Base-by-base conservation (phyloP, 2,113 vertebrate species). In the Thunnus thynnus region DNA sequence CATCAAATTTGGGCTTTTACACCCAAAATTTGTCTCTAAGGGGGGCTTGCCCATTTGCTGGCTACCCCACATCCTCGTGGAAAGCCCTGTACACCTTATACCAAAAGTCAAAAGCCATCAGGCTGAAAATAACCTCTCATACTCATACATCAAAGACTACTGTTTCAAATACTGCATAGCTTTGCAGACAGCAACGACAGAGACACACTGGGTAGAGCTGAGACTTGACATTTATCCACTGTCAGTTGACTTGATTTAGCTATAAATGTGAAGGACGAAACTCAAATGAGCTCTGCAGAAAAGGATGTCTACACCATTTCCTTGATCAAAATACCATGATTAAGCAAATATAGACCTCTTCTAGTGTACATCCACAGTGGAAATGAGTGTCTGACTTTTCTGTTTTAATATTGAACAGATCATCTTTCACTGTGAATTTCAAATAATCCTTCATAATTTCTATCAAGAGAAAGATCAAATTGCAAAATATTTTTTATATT, bases 221-320 rank as follows among this genome's bases (percentile, higher is more conserved):
- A 73, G 76, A 44, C 18, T 68, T 48, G 44, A 71, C 80, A 69
- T 76, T 71, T 22, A 68, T 72, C 78, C 22, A 64, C 52, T 61
- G 72, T 69, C 76, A 52, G 75, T 62, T 82, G 86, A 87, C 78
- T 78, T 67, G 78, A 88, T 62, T 62, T 69, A 47, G 79, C 79
- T 79, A 58, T 54, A 83, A 89, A 74, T 32, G 27, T 66, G 62
- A 91, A 89, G 85, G 80, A 87, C 83, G 74, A 86, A 80, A 62
- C 52, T 56, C 44, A 72, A 87, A 68, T 20, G 32, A 77, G 76
- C 68, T 68, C 51, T 62, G 63, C 80, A 79, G 51, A 76, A 72
- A 77, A 10, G 2, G 17, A 57, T 54, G 78, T 75, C 83, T 52
- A 66, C 18, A 36, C 50, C 3, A 13, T 32, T 69, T 54, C 32